Evolutionary conservation across 2,888 invertebrate genomes (phyloP), one percentile per base, ranked within the genome.

Genomic region (Drosophila macrospina): DNA sequence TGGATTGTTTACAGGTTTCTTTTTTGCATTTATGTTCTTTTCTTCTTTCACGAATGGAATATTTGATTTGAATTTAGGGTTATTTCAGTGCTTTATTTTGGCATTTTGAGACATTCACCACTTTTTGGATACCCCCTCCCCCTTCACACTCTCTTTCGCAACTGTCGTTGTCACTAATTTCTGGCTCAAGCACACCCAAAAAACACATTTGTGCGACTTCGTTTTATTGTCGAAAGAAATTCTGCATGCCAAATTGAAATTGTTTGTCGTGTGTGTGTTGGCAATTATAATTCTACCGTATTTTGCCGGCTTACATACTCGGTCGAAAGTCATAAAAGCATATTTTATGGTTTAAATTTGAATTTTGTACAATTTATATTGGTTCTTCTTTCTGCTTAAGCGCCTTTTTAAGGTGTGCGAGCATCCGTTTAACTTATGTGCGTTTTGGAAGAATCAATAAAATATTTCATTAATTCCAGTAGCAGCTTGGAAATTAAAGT

Each of bases 221-320:
- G 62, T 71, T 80, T 78, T 77, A 77, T 81, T 70, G 28, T 41
- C 44, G 51, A 37, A 63, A 54, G 51, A 74, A 74, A 63, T 83
- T 81, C 69, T 34, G 66, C 69, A 69, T 74, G 67, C 63, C 34
- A 56, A 68, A 72, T 69, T 71, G 50, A 71, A 67, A 51, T 65
- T 63, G 60, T 50, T 50, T 69, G 28, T 59, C 3, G 20, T 20
- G 60, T 54, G 52, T 56, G 74, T 48, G 61, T 55, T 60, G 56
- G 66, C 77, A 79, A 80, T 74, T 79, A 83, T 84, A 78, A 79
- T 80, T 64, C 50, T 32, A 24, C 67, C 86, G 80, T 85, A 75
- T 67, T 57, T 75, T 56, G 60, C 10, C 32, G 50, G 70, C 67
- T 78, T 60, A 62, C 42, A 60, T 67, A 45, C 64, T 56, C 62